phyloP scores from a whole-genome alignment of 2,797 vertebrate species.

The Clarias platycephalus region DNA sequence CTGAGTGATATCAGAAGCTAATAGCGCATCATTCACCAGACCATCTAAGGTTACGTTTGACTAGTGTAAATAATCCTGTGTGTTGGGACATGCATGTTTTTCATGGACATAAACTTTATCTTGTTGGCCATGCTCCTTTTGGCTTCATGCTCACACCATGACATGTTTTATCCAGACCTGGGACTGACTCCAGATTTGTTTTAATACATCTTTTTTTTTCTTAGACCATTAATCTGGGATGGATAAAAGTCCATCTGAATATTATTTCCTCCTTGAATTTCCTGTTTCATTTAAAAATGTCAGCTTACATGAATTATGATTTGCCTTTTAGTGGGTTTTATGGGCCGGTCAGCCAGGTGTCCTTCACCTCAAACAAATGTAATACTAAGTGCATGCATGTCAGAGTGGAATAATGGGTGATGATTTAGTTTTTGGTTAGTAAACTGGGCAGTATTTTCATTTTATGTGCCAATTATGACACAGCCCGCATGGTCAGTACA shows the following conservation, averaged over 20 bases:
- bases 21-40: not conserved
- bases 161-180: not conserved
- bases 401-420: not conserved
- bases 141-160: not conserved
- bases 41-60: not conserved
- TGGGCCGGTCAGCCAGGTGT: too few relatives aligned
- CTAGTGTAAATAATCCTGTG: not conserved
- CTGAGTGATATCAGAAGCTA: not conserved
- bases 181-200: not conserved
- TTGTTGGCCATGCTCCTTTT: not conserved
- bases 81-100: slow-evolving; percentile 5
- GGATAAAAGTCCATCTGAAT: not conserved
- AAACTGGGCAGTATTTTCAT: slow-evolving; percentile 42
- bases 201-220: not conserved
- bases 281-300: slow-evolving; percentile 3
- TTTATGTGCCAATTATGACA: not conserved
- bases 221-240: not conserved
- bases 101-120: not conserved
- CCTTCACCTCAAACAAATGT: not conserved
- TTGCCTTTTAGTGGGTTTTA: not conserved
- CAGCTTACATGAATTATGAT: not conserved
- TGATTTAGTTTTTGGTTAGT: slow-evolving; percentile 14
- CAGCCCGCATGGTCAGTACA: not conserved
- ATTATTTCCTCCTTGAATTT: not conserved
- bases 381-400: not conserved